Evolutionary conservation across 2,888 invertebrate genomes (phyloP), one percentile per base, ranked within the genome.

Genomic region (Macrophya annulata): DNA sequence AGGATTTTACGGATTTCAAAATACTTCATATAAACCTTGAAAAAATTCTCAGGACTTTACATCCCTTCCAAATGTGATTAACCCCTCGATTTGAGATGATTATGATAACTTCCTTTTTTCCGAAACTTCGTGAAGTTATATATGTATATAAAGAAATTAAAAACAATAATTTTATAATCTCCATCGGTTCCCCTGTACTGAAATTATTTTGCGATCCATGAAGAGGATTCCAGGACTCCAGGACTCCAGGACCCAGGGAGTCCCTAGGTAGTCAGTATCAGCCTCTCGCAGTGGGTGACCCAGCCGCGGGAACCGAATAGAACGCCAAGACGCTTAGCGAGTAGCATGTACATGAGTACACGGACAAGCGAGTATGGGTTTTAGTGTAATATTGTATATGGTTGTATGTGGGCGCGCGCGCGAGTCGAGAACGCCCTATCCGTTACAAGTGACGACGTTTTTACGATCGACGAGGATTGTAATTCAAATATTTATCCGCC

Each of bases 391-490:
- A 55, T 74, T 25, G 51, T 37, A 21, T 17, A 71, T 17, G 40
- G 12, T 31, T 37, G 83, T 45, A 68, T 48, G 59, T 62, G 59
- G 17, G 68, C 59, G 25, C 72, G 86, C 85, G 85, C 86, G 51
- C 55, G 81, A 43, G 81, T 81, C 62, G 85, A 85, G 84, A 85
- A 87, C 86, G 86, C 86, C 88, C 89, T 88, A 91, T 91, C 88
- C 89, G 90, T 91, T 91, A 91, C 88, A 89, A 90, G 91, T 91
- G 92, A 91, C 91, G 92, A 92, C 92, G 90, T 92, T 92, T 92
- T 92, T 92, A 92, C 90, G 92, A 91, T 90, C 89, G 90, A 87
- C 89, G 88, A 90, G 88, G 90, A 91, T 91, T 91, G 91, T 92
- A 91, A 91, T 91, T 92, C 91, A 91, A 91, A 91, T 91, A 91